Evolutionary conservation across 1,140 invertebrate genomes (phyloP).

Genomic region (Ephestia elutella): DNA sequence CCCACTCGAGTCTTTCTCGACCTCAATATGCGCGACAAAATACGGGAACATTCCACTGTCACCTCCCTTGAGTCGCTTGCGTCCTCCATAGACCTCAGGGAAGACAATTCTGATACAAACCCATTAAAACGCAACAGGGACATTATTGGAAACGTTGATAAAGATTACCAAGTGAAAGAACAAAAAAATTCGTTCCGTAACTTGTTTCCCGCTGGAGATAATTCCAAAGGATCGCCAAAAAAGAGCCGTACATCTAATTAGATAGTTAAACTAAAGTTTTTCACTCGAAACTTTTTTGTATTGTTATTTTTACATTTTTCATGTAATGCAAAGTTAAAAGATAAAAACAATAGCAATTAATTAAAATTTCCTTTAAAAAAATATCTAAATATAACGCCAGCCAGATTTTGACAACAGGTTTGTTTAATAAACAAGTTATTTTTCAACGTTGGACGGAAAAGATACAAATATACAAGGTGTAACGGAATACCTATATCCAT

Average conservation of each 20-base stretch:
- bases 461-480: too few species aligned
- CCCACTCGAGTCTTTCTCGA: conserved; percentile 39
- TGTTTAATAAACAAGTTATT: too few species aligned
- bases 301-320: background rate
- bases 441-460: too few species aligned
- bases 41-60: conserved; percentile 44
- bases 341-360: background rate
- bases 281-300: background rate
- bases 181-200: conserved; percentile 42
- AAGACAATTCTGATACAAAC: conserved; percentile 28
- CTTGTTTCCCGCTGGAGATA: conserved; percentile 42
- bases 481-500: too few species aligned
- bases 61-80: conserved; percentile 63
- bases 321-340: background rate
- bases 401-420: too few species aligned
- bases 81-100: conserved; percentile 46
- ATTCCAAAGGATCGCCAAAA: conserved; percentile 39
- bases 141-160: conserved; percentile 40
- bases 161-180: conserved; percentile 59
- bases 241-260: conserved; percentile 35
- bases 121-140: conserved; percentile 46
- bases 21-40: conserved; percentile 29
- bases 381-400: too few species aligned
- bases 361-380: too few species aligned
- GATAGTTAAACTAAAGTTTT: background rate